These are phyloP conservation scores for Pangasianodon hypophthalmus DNA, from an alignment of 2,113 vertebrate genomes.

Conservation along the genomic window DNA sequence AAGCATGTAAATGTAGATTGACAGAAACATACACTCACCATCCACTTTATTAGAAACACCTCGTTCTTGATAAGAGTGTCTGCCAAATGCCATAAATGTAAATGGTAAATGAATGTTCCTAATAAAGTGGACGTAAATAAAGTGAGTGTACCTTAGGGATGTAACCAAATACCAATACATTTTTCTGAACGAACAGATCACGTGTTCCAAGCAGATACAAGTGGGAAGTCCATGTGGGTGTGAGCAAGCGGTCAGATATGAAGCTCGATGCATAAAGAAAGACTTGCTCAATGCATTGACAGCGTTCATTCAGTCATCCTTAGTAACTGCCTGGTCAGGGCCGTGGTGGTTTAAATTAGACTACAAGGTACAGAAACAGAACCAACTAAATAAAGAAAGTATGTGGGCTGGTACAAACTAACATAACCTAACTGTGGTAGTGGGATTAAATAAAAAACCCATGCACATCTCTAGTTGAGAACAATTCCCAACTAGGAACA, in stretches of 20 bases:
- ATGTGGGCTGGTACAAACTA: not conserved
- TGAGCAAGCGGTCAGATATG: not conserved
- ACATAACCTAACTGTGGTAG: not conserved
- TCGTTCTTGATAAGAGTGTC: no score
- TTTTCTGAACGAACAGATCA: not conserved
- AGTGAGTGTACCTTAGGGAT: no score
- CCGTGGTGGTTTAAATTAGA: not conserved
- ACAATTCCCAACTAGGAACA: not conserved
- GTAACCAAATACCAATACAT: not conserved
- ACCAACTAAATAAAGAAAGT: not conserved
- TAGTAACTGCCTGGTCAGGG: not conserved
- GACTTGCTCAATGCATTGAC: not conserved
- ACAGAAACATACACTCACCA: no score
- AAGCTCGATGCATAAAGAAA: not conserved
- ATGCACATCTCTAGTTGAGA: not conserved
- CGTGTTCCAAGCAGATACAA: not conserved
- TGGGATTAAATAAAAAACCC: not conserved
- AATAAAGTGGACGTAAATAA: no score
- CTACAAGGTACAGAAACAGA: not conserved
- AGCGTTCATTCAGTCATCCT: not conserved
- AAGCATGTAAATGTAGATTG: no score
- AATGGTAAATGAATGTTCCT: no score
- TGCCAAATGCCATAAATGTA: no score
- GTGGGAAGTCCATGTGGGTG: not conserved
- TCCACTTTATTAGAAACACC: no score